These are phyloP conservation scores for Paralinhomoeus sp. DNA, from an alignment of 2,888 invertebrate species.

Conservation along the genomic window DNA sequence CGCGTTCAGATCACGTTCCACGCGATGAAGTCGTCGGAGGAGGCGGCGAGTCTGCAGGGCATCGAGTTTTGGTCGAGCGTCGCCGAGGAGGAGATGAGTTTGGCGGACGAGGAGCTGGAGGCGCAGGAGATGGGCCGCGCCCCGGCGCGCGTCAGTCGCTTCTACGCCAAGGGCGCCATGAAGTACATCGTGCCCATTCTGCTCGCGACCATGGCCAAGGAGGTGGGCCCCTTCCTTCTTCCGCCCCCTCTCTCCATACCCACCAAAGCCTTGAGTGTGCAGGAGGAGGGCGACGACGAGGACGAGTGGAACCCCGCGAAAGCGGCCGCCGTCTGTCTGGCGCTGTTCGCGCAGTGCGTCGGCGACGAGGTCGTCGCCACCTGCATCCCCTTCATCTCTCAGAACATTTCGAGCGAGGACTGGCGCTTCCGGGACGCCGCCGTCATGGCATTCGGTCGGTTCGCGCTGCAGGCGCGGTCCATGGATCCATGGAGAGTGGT, in stretches of 20 bases:
- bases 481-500: too few relatives aligned
- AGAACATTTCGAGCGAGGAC: constrained; percentile 59
- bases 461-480: too few relatives aligned
- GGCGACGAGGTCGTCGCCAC: constrained; percentile 87
- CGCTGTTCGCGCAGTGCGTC: constrained; percentile 86
- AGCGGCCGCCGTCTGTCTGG: constrained; percentile 92
- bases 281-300: constrained; percentile 73
- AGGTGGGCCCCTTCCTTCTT: constrained; percentile 29
- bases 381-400: constrained; percentile 82
- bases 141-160: constrained; percentile 71
- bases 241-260: too few relatives aligned
- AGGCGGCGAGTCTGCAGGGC: constrained; percentile 60
- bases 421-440: constrained; percentile 52
- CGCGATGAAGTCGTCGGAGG: constrained; percentile 88
- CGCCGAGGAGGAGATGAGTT: constrained; percentile 92
- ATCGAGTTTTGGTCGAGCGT: constrained; percentile 99
- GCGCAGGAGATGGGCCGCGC: constrained; percentile 76
- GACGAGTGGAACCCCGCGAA: constrained; percentile 99
- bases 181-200: constrained; percentile 80
- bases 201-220: constrained; percentile 75
- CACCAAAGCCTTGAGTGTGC: not conserved
- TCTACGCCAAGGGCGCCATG: constrained; percentile 92
- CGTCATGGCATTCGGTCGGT: constrained; percentile 75
- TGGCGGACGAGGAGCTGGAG: constrained; percentile 55
- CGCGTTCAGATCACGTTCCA: constrained; percentile 58